Evolutionary conservation across 2,113 vertebrate species (phyloP).

Genomic region (Procavia capensis): DNA sequence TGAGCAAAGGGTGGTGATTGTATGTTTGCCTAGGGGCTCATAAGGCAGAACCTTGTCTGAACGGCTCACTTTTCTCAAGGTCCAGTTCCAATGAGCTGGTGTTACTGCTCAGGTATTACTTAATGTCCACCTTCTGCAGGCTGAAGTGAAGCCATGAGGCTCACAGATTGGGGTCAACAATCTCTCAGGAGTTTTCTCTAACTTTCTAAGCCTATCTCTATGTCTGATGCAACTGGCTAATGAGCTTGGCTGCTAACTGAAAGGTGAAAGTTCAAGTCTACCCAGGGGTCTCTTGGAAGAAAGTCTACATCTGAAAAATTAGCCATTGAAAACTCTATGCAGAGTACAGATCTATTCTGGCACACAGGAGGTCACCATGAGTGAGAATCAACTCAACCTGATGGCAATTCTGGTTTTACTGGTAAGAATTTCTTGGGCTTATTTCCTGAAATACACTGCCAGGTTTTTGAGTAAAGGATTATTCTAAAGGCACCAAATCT

Average conservation of each 20-base stretch:
- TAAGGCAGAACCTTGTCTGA: neutral
- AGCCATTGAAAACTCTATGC: too few relatives aligned
- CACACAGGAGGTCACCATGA: too few relatives aligned
- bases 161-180: neutral
- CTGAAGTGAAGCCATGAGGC: neutral
- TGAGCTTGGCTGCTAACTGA: too few relatives aligned
- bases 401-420: too few relatives aligned
- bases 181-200: neutral
- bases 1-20: neutral
- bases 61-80: neutral
- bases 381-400: too few relatives aligned
- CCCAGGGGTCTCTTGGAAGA: too few relatives aligned
- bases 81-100: neutral
- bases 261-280: too few relatives aligned
- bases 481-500: conserved; percentile 8
- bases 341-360: too few relatives aligned
- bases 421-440: neutral
- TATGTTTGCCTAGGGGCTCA: neutral
- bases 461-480: neutral
- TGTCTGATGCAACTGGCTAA: neutral
- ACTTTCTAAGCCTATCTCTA: neutral
- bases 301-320: too few relatives aligned
- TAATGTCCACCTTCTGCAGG: neutral
- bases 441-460: neutral
- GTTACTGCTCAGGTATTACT: neutral